Evolutionary conservation across 2,797 vertebrate species (phyloP).

Genomic region (Melanotaenia maccullochi): DNA sequence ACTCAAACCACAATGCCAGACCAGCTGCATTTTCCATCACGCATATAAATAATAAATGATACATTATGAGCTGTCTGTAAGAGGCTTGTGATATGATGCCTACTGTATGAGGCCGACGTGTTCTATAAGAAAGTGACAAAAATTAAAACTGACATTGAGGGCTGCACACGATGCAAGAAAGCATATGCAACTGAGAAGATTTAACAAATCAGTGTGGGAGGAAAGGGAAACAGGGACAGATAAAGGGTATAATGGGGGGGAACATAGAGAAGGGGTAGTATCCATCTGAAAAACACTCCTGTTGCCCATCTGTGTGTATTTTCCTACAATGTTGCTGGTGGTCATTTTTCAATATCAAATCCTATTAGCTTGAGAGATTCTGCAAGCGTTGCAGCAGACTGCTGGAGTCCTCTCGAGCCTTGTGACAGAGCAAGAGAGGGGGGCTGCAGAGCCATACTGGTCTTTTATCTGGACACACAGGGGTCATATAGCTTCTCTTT

Average conservation of each 20-base stretch:
- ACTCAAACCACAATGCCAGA: conserved; percentile 72
- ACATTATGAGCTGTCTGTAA: conserved; percentile 79
- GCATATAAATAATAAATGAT: conserved; percentile 83
- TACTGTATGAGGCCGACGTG: conserved; percentile 41
- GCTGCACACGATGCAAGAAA: conserved; percentile 31
- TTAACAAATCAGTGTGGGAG: conserved; percentile 37
- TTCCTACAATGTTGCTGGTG: conserved; percentile 72
- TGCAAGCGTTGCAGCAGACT: conserved; percentile 68
- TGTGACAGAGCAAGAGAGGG: conserved; percentile 66
- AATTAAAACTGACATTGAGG: conserved; percentile 40
- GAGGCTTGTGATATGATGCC: conserved; percentile 68
- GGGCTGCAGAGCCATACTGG: conserved; percentile 75
- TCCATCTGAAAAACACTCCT: conserved; percentile 56
- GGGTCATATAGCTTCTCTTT: conserved; percentile 85
- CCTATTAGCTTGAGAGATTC: conserved; percentile 84
- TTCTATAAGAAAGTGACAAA: conserved; percentile 45
- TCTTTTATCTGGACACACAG: conserved; percentile 84
- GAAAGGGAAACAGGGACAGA: conserved; percentile 20
- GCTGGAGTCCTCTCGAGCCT: conserved; percentile 82
- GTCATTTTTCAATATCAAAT: conserved; percentile 86
- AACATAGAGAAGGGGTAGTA: conserved; percentile 17
- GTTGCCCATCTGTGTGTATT: conserved; percentile 56
- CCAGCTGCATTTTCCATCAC: conserved; percentile 79
- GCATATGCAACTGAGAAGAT: conserved; percentile 35
- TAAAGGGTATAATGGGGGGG: conserved; percentile 13